phyloP scores from a whole-genome alignment of 2,888 invertebrate species.

The Scaptomyza flava region DNA sequence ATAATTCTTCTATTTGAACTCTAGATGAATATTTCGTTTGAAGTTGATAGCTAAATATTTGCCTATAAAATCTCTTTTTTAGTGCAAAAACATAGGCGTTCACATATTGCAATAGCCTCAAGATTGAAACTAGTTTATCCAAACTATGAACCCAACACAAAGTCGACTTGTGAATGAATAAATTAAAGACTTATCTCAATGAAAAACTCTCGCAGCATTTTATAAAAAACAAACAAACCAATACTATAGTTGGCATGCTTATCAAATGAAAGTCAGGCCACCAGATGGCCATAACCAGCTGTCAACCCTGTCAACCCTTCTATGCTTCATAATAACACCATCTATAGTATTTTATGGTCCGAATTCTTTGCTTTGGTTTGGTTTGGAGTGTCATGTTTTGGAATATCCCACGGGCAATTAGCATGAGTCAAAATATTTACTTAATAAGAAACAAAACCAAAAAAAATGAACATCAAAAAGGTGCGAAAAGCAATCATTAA shows the following conservation, averaged over 20 bases:
- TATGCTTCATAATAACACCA: neutral
- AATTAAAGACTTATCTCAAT: neutral
- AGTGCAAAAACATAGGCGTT: too few relatives aligned
- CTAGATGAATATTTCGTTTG: too few relatives aligned
- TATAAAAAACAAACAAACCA: neutral
- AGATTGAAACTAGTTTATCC: too few relatives aligned
- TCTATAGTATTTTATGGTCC: neutral
- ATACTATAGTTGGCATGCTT: slow-evolving; percentile 1
- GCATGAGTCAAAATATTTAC: slow-evolving; percentile 76
- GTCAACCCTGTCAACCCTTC: slow-evolving; percentile 43
- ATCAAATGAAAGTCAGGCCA: neutral
- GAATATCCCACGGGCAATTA: slow-evolving; percentile 35
- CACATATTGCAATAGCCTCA: too few relatives aligned
- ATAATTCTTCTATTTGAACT: too few relatives aligned
- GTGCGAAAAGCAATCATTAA: slow-evolving; percentile 79
- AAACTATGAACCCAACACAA: too few relatives aligned
- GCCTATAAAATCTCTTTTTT: too few relatives aligned
- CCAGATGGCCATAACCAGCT: slow-evolving; percentile 17
- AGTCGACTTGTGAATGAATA: neutral
- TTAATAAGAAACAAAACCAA: slow-evolving; percentile 42
- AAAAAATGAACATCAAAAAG: slow-evolving; percentile 46
- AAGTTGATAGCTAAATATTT: too few relatives aligned
- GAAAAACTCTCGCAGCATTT: neutral
- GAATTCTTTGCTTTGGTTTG: neutral
- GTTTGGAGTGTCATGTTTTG: slow-evolving; percentile 15